These are phyloP conservation scores for Talpa occidentalis DNA, from an alignment of 2,113 vertebrate genomes.

Conservation along the genomic window DNA sequence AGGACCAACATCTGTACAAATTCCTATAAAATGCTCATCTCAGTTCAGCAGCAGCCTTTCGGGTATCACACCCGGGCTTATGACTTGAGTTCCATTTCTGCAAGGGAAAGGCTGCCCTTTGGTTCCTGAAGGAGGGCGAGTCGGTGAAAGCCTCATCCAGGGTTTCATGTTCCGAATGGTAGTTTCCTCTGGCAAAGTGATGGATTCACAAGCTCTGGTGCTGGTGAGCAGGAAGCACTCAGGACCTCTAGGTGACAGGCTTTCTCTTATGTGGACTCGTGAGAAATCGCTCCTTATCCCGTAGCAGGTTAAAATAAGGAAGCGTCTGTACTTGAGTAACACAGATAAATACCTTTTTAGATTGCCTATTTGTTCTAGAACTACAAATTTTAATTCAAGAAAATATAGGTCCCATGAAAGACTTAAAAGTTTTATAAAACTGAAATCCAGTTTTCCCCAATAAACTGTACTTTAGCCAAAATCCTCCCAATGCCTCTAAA, in stretches of 20 bases:
- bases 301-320: constrained; percentile 58
- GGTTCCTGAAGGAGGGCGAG: neutral
- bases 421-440: constrained; percentile 75
- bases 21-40: constrained; percentile 59
- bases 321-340: constrained; percentile 75
- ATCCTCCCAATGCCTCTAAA: constrained; percentile 76
- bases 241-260: neutral
- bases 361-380: constrained; percentile 68
- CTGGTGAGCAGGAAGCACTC: neutral
- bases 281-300: constrained; percentile 17
- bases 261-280: neutral
- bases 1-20: constrained; percentile 40
- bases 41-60: neutral
- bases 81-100: constrained; percentile 33
- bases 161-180: neutral
- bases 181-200: constrained; percentile 21
- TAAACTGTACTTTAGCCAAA: constrained; percentile 82
- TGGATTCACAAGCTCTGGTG: neutral
- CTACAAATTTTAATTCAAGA: constrained; percentile 76
- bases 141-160: neutral
- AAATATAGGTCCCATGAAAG: constrained; percentile 79
- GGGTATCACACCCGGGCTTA: neutral
- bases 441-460: constrained; percentile 79
- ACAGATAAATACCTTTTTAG: constrained; percentile 68
- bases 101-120: neutral